These are phyloP conservation scores for Scrobipalpa atriplicella DNA, from an alignment of 2,888 invertebrate genomes.

Conservation along the genomic window DNA sequence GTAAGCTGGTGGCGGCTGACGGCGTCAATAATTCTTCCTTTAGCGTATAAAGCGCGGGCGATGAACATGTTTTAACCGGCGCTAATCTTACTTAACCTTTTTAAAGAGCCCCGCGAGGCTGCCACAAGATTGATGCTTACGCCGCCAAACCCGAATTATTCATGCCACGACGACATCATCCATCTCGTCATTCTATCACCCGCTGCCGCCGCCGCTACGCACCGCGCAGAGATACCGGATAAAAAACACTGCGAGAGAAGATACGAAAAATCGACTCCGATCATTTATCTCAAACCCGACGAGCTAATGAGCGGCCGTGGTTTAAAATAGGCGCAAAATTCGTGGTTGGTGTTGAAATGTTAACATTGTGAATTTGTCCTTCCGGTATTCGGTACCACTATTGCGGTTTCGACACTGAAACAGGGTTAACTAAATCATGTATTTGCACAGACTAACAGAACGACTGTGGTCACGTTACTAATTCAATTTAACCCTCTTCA, in stretches of 20 bases:
- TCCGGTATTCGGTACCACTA: background rate
- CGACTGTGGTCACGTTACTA: constrained; percentile 22
- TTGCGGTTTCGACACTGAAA: constrained; percentile 13
- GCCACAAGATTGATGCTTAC: constrained; percentile 46
- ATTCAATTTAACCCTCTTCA: constrained; percentile 26
- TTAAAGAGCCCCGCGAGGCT: constrained; percentile 39
- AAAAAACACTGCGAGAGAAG: constrained; percentile 15
- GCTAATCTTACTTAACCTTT: constrained; percentile 42
- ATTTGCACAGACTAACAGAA: constrained; percentile 21
- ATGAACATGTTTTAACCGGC: constrained; percentile 32
- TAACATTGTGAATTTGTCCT: background rate
- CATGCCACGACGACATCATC: constrained; percentile 40
- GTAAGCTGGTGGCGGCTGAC: background rate
- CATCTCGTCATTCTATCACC: constrained; percentile 42
- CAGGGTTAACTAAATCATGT: constrained; percentile 6
- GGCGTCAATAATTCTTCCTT: constrained; percentile 24
- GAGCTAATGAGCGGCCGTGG: background rate
- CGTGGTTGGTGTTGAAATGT: background rate
- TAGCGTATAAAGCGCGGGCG: constrained; percentile 23
- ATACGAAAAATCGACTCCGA: constrained; percentile 19
- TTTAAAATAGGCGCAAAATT: constrained; percentile 9
- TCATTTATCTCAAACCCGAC: constrained; percentile 12
- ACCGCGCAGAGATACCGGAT: background rate
- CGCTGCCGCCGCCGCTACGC: constrained; percentile 20
- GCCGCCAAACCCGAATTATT: constrained; percentile 39